Percentiles rank a stretch among this genome's conserved stretches.
phyloP scores from a whole-genome alignment of 2,888 invertebrate genomes.

The Leptinotarsa rubiginosa region DNA sequence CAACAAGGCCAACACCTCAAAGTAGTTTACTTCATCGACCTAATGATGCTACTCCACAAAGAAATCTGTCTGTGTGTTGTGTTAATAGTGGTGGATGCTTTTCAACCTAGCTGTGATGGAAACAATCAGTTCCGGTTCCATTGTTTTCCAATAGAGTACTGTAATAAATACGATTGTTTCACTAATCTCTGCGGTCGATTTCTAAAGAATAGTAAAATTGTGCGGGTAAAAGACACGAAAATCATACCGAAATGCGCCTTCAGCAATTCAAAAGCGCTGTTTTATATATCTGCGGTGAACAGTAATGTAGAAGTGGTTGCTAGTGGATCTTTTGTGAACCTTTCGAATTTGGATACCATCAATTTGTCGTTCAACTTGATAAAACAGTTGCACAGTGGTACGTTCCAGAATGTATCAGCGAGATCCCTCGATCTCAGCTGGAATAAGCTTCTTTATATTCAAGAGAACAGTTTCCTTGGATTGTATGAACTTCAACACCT shows the following conservation, averaged over 20 bases:
- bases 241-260: constrained; percentile 44
- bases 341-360: constrained; percentile 35
- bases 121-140: constrained; percentile 39
- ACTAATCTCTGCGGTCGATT: constrained; percentile 28
- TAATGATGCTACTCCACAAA: no score
- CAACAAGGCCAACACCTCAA: no score
- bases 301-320: constrained; percentile 38
- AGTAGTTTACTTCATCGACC: no score
- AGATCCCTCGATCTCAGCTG: constrained; percentile 41
- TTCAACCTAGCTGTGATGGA: constrained; percentile 33
- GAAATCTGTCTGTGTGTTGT: no score
- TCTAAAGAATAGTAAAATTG: constrained; percentile 9
- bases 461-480: constrained; percentile 35
- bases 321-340: constrained; percentile 34
- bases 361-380: constrained; percentile 38
- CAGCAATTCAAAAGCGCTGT: constrained; percentile 19
- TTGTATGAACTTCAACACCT: constrained; percentile 30
- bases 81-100: background rate
- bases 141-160: constrained; percentile 34
- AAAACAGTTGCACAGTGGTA: constrained; percentile 33
- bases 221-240: constrained; percentile 35
- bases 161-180: constrained; percentile 23
- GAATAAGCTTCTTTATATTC: constrained; percentile 42
- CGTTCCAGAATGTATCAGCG: constrained; percentile 37
- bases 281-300: constrained; percentile 34